These are phyloP conservation scores for Mormyrops attenuatus DNA, from an alignment of 2,797 vertebrate species.

Conservation along the genomic window DNA sequence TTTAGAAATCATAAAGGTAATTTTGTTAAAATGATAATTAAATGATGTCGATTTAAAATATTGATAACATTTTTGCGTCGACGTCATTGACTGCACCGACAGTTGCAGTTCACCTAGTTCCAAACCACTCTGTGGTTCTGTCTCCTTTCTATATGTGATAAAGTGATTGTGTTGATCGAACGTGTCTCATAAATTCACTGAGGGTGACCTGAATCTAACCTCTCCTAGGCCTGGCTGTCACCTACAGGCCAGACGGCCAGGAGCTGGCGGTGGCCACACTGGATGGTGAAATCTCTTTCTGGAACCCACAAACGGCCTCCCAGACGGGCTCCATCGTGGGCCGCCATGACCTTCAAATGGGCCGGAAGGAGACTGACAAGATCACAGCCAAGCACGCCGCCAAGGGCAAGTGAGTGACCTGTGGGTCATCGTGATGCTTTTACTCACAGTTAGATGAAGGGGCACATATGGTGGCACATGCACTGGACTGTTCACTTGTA, in stretches of 20 bases:
- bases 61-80: no score
- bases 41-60: no score
- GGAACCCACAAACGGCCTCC: constrained; percentile 73
- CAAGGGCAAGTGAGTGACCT: constrained; percentile 83
- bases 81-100: no score
- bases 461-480: neutral
- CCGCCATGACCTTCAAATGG: constrained; percentile 80
- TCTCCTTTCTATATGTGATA: neutral
- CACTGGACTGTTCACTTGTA: neutral
- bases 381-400: constrained; percentile 87
- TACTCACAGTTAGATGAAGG: neutral
- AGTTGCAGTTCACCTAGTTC: neutral
- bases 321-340: constrained; percentile 79
- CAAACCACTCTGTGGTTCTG: neutral
- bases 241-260: constrained; percentile 81
- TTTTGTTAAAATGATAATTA: no score
- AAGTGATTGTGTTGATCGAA: neutral
- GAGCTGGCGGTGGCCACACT: constrained; percentile 83
- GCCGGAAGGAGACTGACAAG: constrained; percentile 88
- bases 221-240: constrained; percentile 69
- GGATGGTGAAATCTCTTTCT: constrained; percentile 86
- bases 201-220: neutral
- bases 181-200: neutral
- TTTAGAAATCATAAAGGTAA: neutral
- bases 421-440: neutral